Evolutionary conservation across 2,797 vertebrate species (phyloP), one percentile per base, ranked within the genome.

Genomic region (Sorex maritimensis): DNA sequence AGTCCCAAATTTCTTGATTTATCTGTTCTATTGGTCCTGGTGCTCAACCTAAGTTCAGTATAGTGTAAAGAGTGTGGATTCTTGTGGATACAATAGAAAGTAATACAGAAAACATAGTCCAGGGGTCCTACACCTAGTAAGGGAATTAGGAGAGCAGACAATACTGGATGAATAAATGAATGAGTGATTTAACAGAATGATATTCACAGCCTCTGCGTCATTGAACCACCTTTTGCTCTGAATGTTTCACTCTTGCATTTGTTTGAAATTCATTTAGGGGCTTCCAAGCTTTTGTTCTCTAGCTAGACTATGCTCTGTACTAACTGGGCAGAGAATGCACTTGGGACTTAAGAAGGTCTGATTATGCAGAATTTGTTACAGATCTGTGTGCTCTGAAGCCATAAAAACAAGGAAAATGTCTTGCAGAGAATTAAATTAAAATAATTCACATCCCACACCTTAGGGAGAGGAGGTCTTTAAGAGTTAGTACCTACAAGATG

Each of bases 391-490:
- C 90, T 41, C 41, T 44, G 71, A 5, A 11, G 68, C 52, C 63
- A 61, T 30, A 9, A 81, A 19, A 63, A 67, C n/a, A 19, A 41
- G 24, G 24, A 55, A 13, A 52, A 81, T 15, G 23, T 41, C n/a
- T 21, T 74, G 61, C 15, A 21, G 13, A 91, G 30, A 86, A 82
- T n/a, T 41, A 94, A 94, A 30, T 68, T 24, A 52, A 90, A 92
- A 72, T 58, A 44, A 88, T 17, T 19, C 14, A 24, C 23, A 28
- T 17, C 26, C 30, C 69, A 23, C 63, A 38, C 34, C n/a, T 78
- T 41, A 55, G 67, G 86, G 28, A 41, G 1, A 92, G 61, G 71
- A 46, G 44, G 19, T 10, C 2, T 55, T 46, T 21, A 21, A 41
- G 4, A 75, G 13, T 15, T 73, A 2, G 52, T 28, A 41, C 13